These are phyloP conservation scores for Phacellophora camtschatica DNA, from an alignment of 30 jellyfish, hydroid and myxozoan species.

Conservation along the genomic window DNA sequence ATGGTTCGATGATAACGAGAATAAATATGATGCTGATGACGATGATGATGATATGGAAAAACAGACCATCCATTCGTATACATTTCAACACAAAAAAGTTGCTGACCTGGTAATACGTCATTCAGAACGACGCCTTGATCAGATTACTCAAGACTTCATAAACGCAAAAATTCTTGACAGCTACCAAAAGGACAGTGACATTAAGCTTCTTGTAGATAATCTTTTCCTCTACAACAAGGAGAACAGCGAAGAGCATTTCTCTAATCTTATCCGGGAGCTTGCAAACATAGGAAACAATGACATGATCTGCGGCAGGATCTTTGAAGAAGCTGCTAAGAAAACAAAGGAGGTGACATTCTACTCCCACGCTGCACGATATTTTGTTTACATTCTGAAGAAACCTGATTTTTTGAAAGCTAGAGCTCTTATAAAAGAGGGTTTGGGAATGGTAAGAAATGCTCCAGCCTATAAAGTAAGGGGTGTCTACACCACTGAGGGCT, in stretches of 20 bases:
- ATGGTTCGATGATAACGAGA: not conserved
- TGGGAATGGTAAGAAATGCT: not conserved
- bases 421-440: not conserved
- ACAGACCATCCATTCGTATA: not conserved
- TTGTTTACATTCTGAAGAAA: not conserved
- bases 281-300: not conserved
- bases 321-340: conserved; percentile 41
- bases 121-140: conserved; percentile 9
- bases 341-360: conserved; percentile 16
- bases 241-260: not conserved
- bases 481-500: conserved; percentile 14
- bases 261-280: not conserved
- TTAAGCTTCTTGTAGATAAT: not conserved
- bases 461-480: not conserved
- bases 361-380: conserved; percentile 41
- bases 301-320: conserved; percentile 7
- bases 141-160: conserved; percentile 19
- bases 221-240: conserved; percentile 33
- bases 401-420: conserved; percentile 11
- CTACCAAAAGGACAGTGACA: conserved; percentile 6
- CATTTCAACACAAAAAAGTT: conserved; percentile 36
- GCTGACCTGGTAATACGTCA: conserved; percentile 24
- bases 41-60: not conserved
- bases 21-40: not conserved
- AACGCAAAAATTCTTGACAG: not conserved